phyloP scores from a whole-genome alignment of 2,797 vertebrate genomes.

The Phataginus tetradactyla region DNA sequence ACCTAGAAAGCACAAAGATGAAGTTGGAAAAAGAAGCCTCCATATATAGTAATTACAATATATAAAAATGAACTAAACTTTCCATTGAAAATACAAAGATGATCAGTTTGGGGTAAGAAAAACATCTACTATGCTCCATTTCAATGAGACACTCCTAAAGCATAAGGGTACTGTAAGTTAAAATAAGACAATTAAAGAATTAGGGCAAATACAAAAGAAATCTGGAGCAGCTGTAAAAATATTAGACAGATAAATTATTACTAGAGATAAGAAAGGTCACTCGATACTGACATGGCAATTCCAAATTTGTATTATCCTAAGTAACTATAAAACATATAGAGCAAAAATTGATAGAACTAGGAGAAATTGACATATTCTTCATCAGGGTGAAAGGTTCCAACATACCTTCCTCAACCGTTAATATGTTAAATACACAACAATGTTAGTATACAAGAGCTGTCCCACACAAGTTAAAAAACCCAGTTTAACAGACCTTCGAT shows the following conservation, averaged over 20 bases:
- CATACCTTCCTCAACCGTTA: neutral
- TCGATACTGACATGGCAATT: neutral
- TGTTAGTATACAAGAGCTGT: neutral
- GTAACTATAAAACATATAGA: neutral
- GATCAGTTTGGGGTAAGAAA: neutral
- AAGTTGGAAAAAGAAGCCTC: neutral
- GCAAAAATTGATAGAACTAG: neutral
- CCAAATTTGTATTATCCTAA: neutral
- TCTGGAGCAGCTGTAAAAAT: neutral
- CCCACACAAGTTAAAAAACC: neutral
- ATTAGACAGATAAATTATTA: neutral
- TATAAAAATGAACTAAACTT: neutral
- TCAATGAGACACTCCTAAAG: neutral
- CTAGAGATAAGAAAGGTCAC: neutral
- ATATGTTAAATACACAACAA: neutral
- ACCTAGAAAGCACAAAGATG: neutral
- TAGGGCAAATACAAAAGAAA: neutral
- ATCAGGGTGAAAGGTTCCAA: neutral
- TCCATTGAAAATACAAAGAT: neutral
- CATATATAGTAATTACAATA: neutral
- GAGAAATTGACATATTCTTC: neutral
- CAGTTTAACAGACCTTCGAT: neutral
- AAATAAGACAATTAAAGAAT: neutral
- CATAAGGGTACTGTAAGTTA: neutral
- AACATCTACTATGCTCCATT: neutral